Base-by-base conservation (phyloP, 2,888 invertebrate species). In the Ptilodon capucinus region DNA sequence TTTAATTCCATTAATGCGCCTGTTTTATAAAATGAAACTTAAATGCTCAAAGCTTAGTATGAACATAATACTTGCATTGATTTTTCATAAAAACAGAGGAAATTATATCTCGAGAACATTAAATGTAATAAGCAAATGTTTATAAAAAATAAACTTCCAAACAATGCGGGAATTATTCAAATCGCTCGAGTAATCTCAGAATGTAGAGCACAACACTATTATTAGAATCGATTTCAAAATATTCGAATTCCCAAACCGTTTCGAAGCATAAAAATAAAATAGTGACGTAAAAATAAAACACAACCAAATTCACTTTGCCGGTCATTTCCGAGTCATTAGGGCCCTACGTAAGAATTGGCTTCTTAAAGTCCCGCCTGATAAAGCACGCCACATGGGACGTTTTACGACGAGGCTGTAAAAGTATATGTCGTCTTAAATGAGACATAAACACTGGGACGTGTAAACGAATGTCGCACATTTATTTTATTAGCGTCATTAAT, bases 401-500 rank as follows among this genome's bases (percentile, higher is more conserved):
- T 90, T 89, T 87, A 90, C 84, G 86, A 81, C 65, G 54, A 48
- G 64, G 77, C 74, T 83, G 84, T 90, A 88, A 88, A 89, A 87
- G 82, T 85, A 82, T 87, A 87, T 80, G 86, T 84, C 86, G 82
- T 78, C 88, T 87, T 89, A 90, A 91, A 90, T 89, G 89, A 88
- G 89, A 89, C 89, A 88, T 90, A 89, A 90, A 90, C 85, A 86
- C 73, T 70, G 83, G 78, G 82, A 89, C 82, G 86, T 87, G 86
- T 90, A 89, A 90, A 88, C 85, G 83, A 87, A 88, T 88, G 89
- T 89, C 78, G 81, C 87, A 81, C 89, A 83, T 90, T 89, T 85
- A 82, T 89, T 91, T 91, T 89, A 91, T 90, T 86, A 73, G 76
- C 64, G 78, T 78, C 89, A 89, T 90, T 89, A 89, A 86, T 89